Evolutionary conservation across 1,140 invertebrate genomes (phyloP).

Genomic region (Lutraria rhynchaena): DNA sequence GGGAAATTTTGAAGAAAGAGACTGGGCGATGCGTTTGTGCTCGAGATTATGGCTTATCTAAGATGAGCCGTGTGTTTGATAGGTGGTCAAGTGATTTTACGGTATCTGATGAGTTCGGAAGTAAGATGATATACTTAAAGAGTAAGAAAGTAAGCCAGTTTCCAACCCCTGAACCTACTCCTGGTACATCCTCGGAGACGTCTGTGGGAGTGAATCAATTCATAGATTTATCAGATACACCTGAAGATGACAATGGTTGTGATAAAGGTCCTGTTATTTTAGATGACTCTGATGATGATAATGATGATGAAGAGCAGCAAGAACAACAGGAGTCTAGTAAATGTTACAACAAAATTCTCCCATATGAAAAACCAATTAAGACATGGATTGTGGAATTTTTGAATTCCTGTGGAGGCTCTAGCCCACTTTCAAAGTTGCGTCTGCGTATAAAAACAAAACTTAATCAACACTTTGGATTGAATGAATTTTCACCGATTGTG

Average conservation of each 20-base stretch:
- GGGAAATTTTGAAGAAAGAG: slow-evolving; percentile 8
- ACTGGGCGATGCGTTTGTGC: not conserved
- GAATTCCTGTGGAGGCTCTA: not conserved
- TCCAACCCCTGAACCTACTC: not conserved
- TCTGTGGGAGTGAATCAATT: not conserved
- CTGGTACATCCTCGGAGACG: not conserved
- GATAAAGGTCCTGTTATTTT: too few species aligned
- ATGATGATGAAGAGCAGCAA: too few species aligned
- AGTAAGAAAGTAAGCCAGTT: not conserved
- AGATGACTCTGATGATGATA: too few species aligned
- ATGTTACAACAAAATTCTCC: too few species aligned
- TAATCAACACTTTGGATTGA: not conserved
- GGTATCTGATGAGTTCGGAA: not conserved
- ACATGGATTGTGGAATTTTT: too few species aligned
- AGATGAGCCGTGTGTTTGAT: slow-evolving; percentile 4
- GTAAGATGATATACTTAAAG: not conserved
- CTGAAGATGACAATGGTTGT: not conserved
- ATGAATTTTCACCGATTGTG: not conserved
- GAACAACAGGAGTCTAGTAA: too few species aligned
- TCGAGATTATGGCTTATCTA: slow-evolving; percentile 23
- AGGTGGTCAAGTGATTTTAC: not conserved
- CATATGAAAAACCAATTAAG: too few species aligned
- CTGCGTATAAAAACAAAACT: too few species aligned
- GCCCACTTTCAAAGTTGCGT: not conserved
- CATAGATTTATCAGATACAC: not conserved